Conservation (phyloP, 2,888 invertebrate species). For the Dynastes tityus region DNA sequence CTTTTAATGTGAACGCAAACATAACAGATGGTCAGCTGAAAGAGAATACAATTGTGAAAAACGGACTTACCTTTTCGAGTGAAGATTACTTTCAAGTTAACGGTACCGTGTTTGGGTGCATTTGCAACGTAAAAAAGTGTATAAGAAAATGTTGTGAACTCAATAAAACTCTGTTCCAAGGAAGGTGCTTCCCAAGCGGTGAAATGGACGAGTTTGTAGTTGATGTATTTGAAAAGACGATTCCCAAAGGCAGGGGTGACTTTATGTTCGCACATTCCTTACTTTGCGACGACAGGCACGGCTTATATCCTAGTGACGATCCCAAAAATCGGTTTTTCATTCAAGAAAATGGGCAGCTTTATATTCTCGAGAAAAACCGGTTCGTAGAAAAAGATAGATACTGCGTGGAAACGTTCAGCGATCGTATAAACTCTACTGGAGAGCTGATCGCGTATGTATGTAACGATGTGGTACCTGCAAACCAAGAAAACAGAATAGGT, state of each 20-base stretch:
- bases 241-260: constrained; percentile 1
- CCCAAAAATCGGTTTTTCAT: constrained; percentile 8
- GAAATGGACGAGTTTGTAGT: not conserved
- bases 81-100: constrained; percentile 31
- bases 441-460: constrained; percentile 12
- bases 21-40: constrained; percentile 29
- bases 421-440: not conserved
- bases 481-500: not conserved
- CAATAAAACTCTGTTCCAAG: not conserved
- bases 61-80: not conserved
- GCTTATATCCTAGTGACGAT: constrained; percentile 12
- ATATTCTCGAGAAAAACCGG: not conserved
- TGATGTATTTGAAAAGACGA: constrained; percentile 4
- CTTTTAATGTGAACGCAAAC: constrained; percentile 17
- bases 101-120: constrained; percentile 15
- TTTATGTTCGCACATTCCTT: constrained; percentile 6
- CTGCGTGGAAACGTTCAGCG: constrained; percentile 6
- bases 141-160: constrained; percentile 33
- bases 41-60: constrained; percentile 20
- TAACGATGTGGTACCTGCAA: not conserved
- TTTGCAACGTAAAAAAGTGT: constrained; percentile 34
- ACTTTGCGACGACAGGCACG: not conserved
- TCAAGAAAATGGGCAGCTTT: constrained; percentile 24
- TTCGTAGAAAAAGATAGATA: not conserved
- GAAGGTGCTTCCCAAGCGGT: not conserved